Base-by-base conservation (phyloP, 1,140 invertebrate genomes). In the Pteromalus puparum region DNA sequence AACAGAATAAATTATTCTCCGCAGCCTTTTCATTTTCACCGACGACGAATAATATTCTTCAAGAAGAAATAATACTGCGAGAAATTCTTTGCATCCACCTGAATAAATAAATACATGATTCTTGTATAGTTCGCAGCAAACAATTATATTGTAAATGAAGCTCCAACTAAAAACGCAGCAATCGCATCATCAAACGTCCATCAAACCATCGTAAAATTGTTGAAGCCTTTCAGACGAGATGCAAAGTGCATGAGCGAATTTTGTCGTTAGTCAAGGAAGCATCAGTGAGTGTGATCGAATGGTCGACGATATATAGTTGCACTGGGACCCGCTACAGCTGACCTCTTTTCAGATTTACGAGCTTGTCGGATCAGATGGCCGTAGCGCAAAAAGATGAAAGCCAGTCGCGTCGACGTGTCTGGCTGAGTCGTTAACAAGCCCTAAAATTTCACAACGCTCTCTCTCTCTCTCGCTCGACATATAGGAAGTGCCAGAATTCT, bases 311-410 rank as follows among this genome's bases (percentile, higher is more conserved):
- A 61, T 53, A 53, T n/a, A 34, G 30, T 34, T 34, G 30, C 4
- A 21, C 4, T 1, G 2, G 21, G 21, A 61, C 2, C 53, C 18
- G 30, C 30, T n/a, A 61, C 53, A 48, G 78, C 74, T 82, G 78
- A 68, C 70, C 78, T 85, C 72, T 74, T 46, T 28, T 75, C 48
- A 79, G 77, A 79, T 85, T 79, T 70, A 76, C 75, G 74, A 73
- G 70, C 81, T 67, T 53, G 76, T 79, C 78, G 61, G 82, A 34
- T 68, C 73, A 53, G 73, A 83, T 30, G 34, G 68, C 53, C 26
- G 21, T 24, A 70, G 21, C 21, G 15, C 26, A 48, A 73, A 73
- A 81, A 81, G 38, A 53, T 72, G 34, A 53, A 70, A 48, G 68
- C 68, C 12, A 48, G 68, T 70, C 68, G 68, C 68, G 68, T n/a